phyloP scores from a whole-genome alignment of 2,888 invertebrate genomes.

The Pheosia tremula region DNA sequence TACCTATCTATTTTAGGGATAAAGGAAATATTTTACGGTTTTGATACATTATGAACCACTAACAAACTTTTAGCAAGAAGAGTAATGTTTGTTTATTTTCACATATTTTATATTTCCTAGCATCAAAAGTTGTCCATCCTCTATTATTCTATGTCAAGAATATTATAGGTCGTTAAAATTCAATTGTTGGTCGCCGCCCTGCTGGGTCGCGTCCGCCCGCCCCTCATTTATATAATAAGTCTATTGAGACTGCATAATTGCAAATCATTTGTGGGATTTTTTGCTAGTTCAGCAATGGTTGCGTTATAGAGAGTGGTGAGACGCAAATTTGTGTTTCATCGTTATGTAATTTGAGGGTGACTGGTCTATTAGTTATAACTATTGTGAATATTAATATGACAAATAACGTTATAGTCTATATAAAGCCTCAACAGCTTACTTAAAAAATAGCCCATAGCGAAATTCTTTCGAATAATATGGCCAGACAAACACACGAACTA shows the following conservation, averaged over 20 bases:
- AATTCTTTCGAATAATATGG: no score
- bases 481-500: no score
- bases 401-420: no score
- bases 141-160: conserved; percentile 49
- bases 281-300: conserved; percentile 49
- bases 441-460: no score
- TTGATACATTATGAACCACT: no score
- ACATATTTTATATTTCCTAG: no score
- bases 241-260: conserved; percentile 82
- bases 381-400: not conserved
- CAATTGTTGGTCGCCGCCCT: conserved; percentile 78
- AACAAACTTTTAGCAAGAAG: no score
- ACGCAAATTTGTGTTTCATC: conserved; percentile 45
- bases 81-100: no score
- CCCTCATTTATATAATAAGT: conserved; percentile 78
- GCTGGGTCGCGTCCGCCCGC: conserved; percentile 47
- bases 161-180: conserved; percentile 82
- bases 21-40: no score
- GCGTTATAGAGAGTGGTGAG: conserved; percentile 46
- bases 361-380: conserved; percentile 5
- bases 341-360: conserved; percentile 33
- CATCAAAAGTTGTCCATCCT: conserved; percentile 15
- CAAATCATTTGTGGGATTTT: conserved; percentile 80
- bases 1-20: no score
- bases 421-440: no score